Base-by-base conservation (phyloP, 1,140 invertebrate genomes). In the Calephelis virginiensis region DNA sequence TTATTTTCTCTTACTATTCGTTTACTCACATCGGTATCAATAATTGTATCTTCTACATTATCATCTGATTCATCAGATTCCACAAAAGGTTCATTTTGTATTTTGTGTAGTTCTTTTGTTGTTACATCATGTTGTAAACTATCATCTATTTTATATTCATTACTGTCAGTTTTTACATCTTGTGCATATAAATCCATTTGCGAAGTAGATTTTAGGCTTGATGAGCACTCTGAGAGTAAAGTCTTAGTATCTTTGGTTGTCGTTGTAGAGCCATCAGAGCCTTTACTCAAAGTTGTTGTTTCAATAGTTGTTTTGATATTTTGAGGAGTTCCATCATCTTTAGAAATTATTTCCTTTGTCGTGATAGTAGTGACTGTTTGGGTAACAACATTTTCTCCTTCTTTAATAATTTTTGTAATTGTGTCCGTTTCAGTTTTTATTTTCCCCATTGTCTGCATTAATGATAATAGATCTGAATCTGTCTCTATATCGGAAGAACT, bases 251-350 rank as follows among this genome's bases (percentile, higher is more conserved):
- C 89, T 82, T 80, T 92, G 12, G 82, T 86, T 4, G 89, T 91
- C 38, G 83, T 88, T 11, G 82, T 90, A 28, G 90, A 90, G 28
- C 91, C 91, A 79, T 92, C 91, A 38, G 87, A 81, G 64, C 89
- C 83, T 78, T 90, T 92, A 70, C 91, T 91, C 0, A 91, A 72
- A 47, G 91, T 92, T 11, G 91, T 92, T 46, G 91, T 92, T 82
- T 92, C 91, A 71, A 92, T 92, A 7, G 91, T 92, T n/a, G 91
- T 92, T 78, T 92, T 92, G n/a, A 92, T 78, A 69, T 90, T 91
- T 83, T 92, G 91, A 28, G 91, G 91, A 60, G 91, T 92, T 6
- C 90, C 91, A 74, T 92, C 91, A 80, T 92, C 91, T 74, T 85
- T 85, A 17, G 91, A 92, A 64, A 92, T 83, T 28, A 92, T 81